Evolutionary conservation across 2,113 vertebrate genomes (phyloP), one percentile per base, ranked within the genome.

Genomic region (Charadrius vociferus): DNA sequence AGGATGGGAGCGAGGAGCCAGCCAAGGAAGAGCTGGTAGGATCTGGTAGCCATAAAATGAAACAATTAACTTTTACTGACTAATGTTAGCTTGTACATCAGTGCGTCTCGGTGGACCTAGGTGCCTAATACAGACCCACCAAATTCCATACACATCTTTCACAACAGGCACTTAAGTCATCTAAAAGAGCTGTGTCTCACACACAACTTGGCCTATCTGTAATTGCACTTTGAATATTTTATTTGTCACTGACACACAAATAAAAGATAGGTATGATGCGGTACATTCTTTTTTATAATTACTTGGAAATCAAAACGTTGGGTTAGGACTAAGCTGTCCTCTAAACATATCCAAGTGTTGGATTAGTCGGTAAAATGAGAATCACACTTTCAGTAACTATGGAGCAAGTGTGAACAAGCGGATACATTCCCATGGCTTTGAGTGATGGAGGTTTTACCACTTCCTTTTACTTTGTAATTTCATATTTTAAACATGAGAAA

Each of bases 301-400:
- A 82, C 59, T 70, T 94, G 86, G 89, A 97, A 98, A 97, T 96
- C 92, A 97, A 95, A 98, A 96, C 72, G 13, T 52, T 93, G 74
- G 53, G 41, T 56, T 91, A 86, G 77, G 73, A 81, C 97, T 98
- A 97, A 98, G 96, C 95, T 96, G 77, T 95, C 83, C 86, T 93
- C 43, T 95, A 95, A 98, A 97, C 34, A 85, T 41, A 92, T 97
- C 97, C 96, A 97, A 98, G 92, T 81, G 83, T 72, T 98, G 97
- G 97, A 98, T 98, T 98, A 98, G 90, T 82, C 9, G 21, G 97
- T 97, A 98, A 98, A 97, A 98, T 70, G 96, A 98, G 97, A 98
- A 96, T 97, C 96, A 87, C 96, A 93, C 96, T 98, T 96, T 95
- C 95, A 92, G 13, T 90, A 95, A 96, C 94, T 90, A 79, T 30